Percentiles rank a stretch among this genome's conserved stretches.
phyloP scores from a whole-genome alignment of 2,797 vertebrate genomes.

The Eospalax fontanierii region DNA sequence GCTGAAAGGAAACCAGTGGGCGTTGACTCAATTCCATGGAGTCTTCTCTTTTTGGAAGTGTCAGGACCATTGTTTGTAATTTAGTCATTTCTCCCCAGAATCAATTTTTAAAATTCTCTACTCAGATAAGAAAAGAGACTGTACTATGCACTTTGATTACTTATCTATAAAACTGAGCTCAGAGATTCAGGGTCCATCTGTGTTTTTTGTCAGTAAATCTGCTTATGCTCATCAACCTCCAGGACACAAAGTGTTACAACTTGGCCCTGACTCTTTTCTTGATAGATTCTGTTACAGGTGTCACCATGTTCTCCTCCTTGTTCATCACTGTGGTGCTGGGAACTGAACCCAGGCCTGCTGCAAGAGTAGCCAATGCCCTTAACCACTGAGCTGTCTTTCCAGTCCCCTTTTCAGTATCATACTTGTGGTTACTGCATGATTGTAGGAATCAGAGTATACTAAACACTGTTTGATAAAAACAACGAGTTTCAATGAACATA shows the following conservation, averaged over 20 bases:
- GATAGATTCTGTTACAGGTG: background rate
- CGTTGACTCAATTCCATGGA: background rate
- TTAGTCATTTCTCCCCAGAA: background rate
- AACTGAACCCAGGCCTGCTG: too few relatives aligned
- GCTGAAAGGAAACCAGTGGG: background rate
- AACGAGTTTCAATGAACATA: background rate
- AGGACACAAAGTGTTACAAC: background rate
- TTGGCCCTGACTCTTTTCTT: background rate
- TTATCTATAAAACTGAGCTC: background rate
- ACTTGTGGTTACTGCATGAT: background rate
- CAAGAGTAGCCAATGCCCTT: too few relatives aligned
- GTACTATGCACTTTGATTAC: background rate
- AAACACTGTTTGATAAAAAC: background rate
- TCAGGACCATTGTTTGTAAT: background rate
- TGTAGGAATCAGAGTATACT: background rate
- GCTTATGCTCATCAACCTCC: background rate
- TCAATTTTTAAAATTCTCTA: constrained; percentile 11
- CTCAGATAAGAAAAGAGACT: background rate
- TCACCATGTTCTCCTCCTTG: background rate
- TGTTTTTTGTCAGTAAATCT: background rate
- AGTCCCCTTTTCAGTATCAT: background rate
- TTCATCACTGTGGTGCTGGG: background rate
- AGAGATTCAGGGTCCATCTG: background rate
- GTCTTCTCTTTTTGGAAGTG: background rate
- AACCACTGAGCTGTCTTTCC: too few relatives aligned